Percentiles rank a stretch among this genome's conserved stretches.
Conservation (phyloP, 1,140 invertebrate species). For the Paramacrobiotus metropolitanus region DNA sequence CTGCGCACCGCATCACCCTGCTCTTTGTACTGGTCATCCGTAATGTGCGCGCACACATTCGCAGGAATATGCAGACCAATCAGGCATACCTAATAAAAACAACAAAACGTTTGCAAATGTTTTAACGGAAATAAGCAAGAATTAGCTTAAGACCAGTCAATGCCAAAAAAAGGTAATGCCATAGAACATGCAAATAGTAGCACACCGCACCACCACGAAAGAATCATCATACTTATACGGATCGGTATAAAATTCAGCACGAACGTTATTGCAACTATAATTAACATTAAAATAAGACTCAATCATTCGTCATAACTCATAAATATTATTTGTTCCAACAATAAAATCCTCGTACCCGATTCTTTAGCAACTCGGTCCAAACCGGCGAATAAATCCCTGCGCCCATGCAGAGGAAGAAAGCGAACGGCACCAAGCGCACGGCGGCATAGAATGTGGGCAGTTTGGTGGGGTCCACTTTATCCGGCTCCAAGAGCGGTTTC, state of each 20-base stretch:
- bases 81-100: too few relatives aligned
- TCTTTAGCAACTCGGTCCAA: not conserved
- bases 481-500: too few relatives aligned
- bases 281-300: too few relatives aligned
- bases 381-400: not conserved
- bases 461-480: not conserved
- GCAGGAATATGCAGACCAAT: too few relatives aligned
- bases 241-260: not conserved
- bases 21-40: not conserved
- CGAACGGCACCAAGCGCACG: not conserved
- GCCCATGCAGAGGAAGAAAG: not conserved
- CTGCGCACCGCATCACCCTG: not conserved
- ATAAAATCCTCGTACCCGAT: too few relatives aligned
- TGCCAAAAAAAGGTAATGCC: too few relatives aligned
- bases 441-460: not conserved
- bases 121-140: too few relatives aligned
- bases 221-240: not conserved
- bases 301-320: too few relatives aligned
- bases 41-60: not conserved
- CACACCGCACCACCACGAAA: not conserved
- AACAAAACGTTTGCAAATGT: too few relatives aligned
- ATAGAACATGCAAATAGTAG: too few relatives aligned
- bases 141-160: too few relatives aligned
- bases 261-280: not conserved
- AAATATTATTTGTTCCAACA: too few relatives aligned